Conservation (phyloP, 2,888 invertebrate species). For the Polylopha cassiicola region DNA sequence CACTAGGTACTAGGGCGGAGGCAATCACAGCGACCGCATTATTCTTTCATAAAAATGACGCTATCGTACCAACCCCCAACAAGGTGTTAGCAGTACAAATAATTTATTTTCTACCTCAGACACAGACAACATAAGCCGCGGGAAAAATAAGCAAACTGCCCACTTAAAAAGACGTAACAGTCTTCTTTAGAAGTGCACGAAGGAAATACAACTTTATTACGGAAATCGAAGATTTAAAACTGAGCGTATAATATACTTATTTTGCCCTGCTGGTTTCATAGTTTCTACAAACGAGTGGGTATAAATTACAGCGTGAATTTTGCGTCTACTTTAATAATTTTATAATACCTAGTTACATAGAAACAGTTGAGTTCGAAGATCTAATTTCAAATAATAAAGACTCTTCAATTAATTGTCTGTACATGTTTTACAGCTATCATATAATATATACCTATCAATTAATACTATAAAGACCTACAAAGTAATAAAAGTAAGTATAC, state of each 20-base stretch:
- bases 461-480: too few species aligned
- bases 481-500: too few species aligned
- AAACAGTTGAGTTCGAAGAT: too few species aligned
- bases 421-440: too few species aligned
- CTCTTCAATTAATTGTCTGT: too few species aligned
- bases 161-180: conserved; percentile 59
- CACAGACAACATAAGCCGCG: conserved; percentile 69
- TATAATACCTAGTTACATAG: too few species aligned
- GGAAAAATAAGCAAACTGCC: conserved; percentile 74
- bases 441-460: too few species aligned
- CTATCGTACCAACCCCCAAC: conserved; percentile 54
- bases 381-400: too few species aligned
- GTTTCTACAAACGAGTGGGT: conserved; percentile 61
- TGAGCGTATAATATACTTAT: too few species aligned
- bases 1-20: conserved; percentile 32
- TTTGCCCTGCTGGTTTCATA: too few species aligned
- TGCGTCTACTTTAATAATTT: conserved; percentile 71
- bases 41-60: conserved; percentile 75
- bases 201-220: conserved; percentile 49
- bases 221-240: conserved; percentile 49
- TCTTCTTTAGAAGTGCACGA: conserved; percentile 28
- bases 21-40: conserved; percentile 71
- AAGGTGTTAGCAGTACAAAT: conserved; percentile 72
- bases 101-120: conserved; percentile 67
- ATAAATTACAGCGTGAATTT: conserved; percentile 59